These are phyloP conservation scores for Heliconius erato DNA, from an alignment of 2,888 invertebrate species.

Conservation along the genomic window DNA sequence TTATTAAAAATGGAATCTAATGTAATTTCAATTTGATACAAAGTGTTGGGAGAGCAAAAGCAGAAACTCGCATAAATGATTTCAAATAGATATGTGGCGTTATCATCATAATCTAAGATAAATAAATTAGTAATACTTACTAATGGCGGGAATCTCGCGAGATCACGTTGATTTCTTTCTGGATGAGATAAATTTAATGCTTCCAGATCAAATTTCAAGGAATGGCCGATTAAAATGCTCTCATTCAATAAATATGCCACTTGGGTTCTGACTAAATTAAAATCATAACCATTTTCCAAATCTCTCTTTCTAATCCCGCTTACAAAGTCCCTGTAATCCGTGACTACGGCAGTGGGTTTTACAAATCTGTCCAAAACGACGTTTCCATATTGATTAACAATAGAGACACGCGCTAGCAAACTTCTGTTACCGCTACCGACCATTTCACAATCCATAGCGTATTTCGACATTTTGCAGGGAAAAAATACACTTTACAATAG, in stretches of 20 bases:
- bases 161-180: slow-evolving; percentile 35
- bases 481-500: background rate
- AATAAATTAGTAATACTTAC: slow-evolving; percentile 33
- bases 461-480: slow-evolving; percentile 1
- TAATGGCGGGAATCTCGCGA: slow-evolving; percentile 42
- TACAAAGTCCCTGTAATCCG: slow-evolving; percentile 41
- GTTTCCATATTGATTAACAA: slow-evolving; percentile 29
- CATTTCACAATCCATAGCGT: slow-evolving; percentile 49
- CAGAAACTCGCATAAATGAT: no score
- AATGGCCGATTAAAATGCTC: slow-evolving; percentile 41
- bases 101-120: background rate
- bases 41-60: no score
- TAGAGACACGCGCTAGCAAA: slow-evolving; percentile 33
- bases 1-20: no score
- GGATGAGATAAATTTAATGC: slow-evolving; percentile 37
- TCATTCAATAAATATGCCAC: slow-evolving; percentile 33
- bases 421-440: slow-evolving; percentile 38
- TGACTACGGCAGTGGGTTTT: slow-evolving; percentile 41
- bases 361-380: slow-evolving; percentile 43
- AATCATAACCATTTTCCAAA: slow-evolving; percentile 30
- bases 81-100: background rate
- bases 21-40: no score
- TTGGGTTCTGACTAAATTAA: slow-evolving; percentile 15
- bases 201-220: slow-evolving; percentile 41
- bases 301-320: slow-evolving; percentile 39